Percentiles rank a stretch among this genome's conserved stretches.
Evolutionary conservation across 1,140 invertebrate species (phyloP).

Genomic region (Drosophila erecta): DNA sequence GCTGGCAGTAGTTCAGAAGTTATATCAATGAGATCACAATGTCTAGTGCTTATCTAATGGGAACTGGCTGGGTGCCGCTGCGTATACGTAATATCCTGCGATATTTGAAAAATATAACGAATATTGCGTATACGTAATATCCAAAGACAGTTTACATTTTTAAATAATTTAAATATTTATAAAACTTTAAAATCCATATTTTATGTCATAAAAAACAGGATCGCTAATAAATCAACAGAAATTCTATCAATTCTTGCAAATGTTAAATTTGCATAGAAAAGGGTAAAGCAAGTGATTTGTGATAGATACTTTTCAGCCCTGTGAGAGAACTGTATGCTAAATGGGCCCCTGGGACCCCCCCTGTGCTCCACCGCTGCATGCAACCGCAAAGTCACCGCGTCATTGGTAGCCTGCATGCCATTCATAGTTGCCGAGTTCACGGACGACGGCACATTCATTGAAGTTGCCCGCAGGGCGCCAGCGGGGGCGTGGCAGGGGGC

Average conservation of each 20-base stretch:
- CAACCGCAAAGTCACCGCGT: slow-evolving; percentile 53
- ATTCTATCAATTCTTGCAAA: no score
- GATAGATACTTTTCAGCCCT: background rate
- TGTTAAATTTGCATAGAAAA: no score
- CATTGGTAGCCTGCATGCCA: slow-evolving; percentile 53
- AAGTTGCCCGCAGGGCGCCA: slow-evolving; percentile 53
- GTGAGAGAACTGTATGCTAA: background rate
- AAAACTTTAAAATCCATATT: background rate
- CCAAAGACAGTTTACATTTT: background rate
- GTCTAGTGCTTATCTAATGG: slow-evolving; percentile 24
- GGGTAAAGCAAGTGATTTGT: background rate
- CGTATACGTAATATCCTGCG: background rate
- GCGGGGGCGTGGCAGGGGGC: background rate
- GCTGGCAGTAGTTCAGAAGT: slow-evolving; percentile 31
- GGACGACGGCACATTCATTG: slow-evolving; percentile 69
- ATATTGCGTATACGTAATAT: slow-evolving; percentile 13
- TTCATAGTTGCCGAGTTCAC: slow-evolving; percentile 71
- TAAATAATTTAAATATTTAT: no score
- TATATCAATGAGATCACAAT: slow-evolving; percentile 31
- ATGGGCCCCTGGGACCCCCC: background rate
- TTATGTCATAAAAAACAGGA: background rate
- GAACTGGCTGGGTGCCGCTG: slow-evolving; percentile 3
- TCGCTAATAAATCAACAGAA: no score
- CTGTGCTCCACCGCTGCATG: slow-evolving; percentile 1
- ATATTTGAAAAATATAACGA: no score